Evolutionary conservation across 1,140 invertebrate species (phyloP), one percentile per base, ranked within the genome.

Genomic region (Scaptomyza montana): DNA sequence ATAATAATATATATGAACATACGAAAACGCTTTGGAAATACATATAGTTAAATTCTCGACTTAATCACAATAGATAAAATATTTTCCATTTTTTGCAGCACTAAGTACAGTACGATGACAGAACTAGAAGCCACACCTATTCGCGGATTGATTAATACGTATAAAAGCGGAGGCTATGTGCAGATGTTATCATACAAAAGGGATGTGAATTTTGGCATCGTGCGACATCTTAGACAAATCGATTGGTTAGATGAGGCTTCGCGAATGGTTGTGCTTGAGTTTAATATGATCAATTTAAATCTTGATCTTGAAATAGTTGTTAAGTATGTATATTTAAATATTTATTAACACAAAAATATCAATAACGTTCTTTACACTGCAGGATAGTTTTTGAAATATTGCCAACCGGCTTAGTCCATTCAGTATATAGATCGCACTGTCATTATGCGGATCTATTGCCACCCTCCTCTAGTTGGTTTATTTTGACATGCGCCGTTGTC

Each of bases 231-330:
- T 8, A 65, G 47, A 8, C 36, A 41, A 1, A 36, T 19, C 0
- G 64, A 65, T 8, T 82, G 79, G 79, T 30, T 82, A 1, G 77
- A 82, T 66, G 63, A 66, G 28, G 77, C 47, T 6, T 67, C 79
- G 5, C 73, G 79, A 1, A 3, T 82, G 0, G 36, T 79, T 10
- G 0, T 77, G 1, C 10, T 82, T 5, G 79, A 82, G 49, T 62
- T 82, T 10, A 73, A 55, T 33, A 49, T 82, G 19, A 33, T 67
- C 7, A 82, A 79, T 47, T 30, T 49, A 1, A 82, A 77, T 54
- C n/a, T 57, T 3, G 39, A 71, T 49, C n/a, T 79, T 8, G 33
- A 36, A 36, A 6, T 47, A 70, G 16, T 49, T 67, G 12, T 57
- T 54, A 28, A 53, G 67, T 21, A 81, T 77, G 79, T 81, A 55